Conservation (phyloP, 2,797 vertebrate genomes). For the Acestrorhynchus altus region DNA sequence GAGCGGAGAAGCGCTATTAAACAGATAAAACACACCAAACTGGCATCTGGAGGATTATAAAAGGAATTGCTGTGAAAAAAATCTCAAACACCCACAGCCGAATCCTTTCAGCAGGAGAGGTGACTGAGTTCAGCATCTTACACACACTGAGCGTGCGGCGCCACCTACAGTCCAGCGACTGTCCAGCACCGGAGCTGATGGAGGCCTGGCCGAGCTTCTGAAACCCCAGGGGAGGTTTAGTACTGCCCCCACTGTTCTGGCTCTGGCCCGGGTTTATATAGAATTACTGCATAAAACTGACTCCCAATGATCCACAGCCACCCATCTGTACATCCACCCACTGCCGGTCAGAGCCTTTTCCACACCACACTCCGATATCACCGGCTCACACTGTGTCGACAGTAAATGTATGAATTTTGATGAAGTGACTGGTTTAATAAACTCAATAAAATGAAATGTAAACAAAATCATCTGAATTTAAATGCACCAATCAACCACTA, state of each 20-base stretch:
- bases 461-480: too few species aligned
- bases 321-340: too few species aligned
- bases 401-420: too few species aligned
- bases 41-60: conserved; percentile 65
- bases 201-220: not conserved
- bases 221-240: conserved; percentile 37
- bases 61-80: conserved; percentile 79
- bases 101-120: conserved; percentile 52
- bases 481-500: too few species aligned
- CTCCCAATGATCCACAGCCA: too few species aligned
- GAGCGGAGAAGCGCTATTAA: conserved; percentile 64
- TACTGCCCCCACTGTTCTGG: conserved; percentile 49
- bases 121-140: conserved; percentile 50
- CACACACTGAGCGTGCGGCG: conserved; percentile 9
- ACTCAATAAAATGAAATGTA: too few species aligned
- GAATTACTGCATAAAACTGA: not conserved
- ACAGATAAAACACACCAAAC: conserved; percentile 66
- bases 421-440: too few species aligned
- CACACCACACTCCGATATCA: too few species aligned
- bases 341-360: too few species aligned
- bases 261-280: not conserved
- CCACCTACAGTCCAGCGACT: conserved; percentile 34
- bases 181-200: not conserved
- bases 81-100: conserved; percentile 73
- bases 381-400: too few species aligned